These are phyloP conservation scores for Channa maculata DNA, from an alignment of 2,113 vertebrate species.

Conservation along the genomic window DNA sequence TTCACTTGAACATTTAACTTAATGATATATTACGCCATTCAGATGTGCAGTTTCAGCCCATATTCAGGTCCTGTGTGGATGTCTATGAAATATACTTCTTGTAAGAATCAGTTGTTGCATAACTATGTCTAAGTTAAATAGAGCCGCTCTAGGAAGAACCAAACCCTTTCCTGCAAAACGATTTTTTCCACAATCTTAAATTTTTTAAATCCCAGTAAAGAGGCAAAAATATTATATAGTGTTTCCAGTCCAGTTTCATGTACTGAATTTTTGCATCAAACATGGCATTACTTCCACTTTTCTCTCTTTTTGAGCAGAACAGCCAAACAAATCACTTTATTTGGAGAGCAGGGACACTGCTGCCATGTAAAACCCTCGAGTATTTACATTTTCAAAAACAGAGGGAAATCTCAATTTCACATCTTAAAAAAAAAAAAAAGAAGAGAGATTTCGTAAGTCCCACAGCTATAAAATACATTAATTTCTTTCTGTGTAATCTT, in stretches of 20 bases:
- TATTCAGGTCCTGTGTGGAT: conserved; percentile 61
- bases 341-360: conserved; percentile 33
- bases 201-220: conserved; percentile 50
- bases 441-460: neutral
- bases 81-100: conserved; percentile 72
- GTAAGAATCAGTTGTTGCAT: conserved; percentile 80
- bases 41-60: conserved; percentile 55
- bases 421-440: neutral
- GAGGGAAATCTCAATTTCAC: neutral
- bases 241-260: conserved; percentile 29
- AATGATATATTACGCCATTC: conserved; percentile 27
- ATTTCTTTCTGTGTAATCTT: conserved; percentile 4
- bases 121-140: conserved; percentile 78
- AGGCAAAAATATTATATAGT: conserved; percentile 34
- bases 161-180: conserved; percentile 49
- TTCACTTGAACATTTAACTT: conserved; percentile 26
- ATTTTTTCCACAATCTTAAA: conserved; percentile 22
- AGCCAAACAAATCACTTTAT: conserved; percentile 28
- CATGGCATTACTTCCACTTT: neutral
- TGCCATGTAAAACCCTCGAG: conserved; percentile 1
- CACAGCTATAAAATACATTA: neutral
- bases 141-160: conserved; percentile 65
- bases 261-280: conserved; percentile 59
- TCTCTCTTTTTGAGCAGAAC: conserved; percentile 22
- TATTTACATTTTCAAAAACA: conserved; percentile 2